Base-by-base conservation (phyloP, 2,113 vertebrate genomes). In the Ariopsis seemanni region DNA sequence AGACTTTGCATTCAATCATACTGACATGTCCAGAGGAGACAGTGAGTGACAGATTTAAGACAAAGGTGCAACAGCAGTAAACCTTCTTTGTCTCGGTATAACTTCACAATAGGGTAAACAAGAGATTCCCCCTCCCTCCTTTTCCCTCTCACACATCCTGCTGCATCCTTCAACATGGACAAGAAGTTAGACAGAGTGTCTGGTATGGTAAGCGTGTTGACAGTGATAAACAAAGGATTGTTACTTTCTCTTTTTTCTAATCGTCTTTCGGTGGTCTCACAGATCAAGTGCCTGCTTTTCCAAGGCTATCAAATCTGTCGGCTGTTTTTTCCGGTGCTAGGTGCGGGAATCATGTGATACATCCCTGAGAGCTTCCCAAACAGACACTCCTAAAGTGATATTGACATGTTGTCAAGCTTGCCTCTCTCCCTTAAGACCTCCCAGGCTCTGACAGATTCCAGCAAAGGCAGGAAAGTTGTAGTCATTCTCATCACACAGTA, bases 331-430 rank as follows among this genome's bases (percentile, higher is more conserved):
- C 91, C 88, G 30, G 78, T 79, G 78, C 79, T 30, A 85, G 90
- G 82, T 75, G 65, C 83, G 42, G 78, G 79, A 89, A 94, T 93
- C 93, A 94, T 94, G 93, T 95, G 94, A 94, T 93, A 95, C 95
- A 94, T 95, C 94, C 94, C 94, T 93, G 89, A 93, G 94, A 94
- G 94, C 92, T 89, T 90, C 91, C 91, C 91, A 92, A 83, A 86
- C 92, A 75, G 92, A 94, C 93, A 91, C 92, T 86, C 91, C 95
- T 93, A 93, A 94, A 95, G 93, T 93, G 92, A 94, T 95, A 94
- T 96, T 95, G 95, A 95, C 94, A 95, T 95, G 93, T 95, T 95
- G 95, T 95, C 95, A 95, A 94, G 94, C 91, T 85, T 89, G 91
- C 90, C 91, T 91, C 85, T 92, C 91, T 95, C 95, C 94, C 94